Percentiles rank a stretch among this genome's conserved stretches.
Evolutionary conservation across 2,888 invertebrate genomes (phyloP).

Genomic region (Drosophila rubida): DNA sequence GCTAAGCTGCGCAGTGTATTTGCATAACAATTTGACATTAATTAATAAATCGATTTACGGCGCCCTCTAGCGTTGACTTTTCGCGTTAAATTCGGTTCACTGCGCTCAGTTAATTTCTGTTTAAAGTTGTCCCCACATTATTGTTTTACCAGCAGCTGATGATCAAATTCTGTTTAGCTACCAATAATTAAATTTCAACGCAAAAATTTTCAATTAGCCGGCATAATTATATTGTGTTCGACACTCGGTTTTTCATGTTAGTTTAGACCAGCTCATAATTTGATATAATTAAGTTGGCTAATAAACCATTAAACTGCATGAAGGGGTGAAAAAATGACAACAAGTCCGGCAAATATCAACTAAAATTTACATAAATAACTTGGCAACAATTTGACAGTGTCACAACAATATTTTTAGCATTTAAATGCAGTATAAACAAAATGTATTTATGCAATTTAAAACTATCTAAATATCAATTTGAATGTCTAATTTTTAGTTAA

Average conservation of each 20-base stretch:
- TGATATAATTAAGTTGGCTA: conserved; percentile 26
- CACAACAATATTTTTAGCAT: too few relatives aligned
- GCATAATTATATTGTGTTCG: conserved; percentile 54
- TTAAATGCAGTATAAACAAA: too few relatives aligned
- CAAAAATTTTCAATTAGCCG: conserved; percentile 64
- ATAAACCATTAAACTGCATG: conserved; percentile 12
- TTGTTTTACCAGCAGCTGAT: conserved; percentile 23
- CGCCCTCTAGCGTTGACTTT: conserved; percentile 53
- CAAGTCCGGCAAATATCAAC: background rate
- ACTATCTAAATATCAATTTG: background rate
- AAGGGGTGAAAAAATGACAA: background rate
- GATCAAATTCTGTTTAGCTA: conserved; percentile 27
- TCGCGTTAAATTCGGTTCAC: conserved; percentile 25
- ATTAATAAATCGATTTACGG: conserved; percentile 66
- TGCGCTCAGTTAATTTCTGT: conserved; percentile 49
- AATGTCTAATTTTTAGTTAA: background rate
- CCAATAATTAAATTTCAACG: conserved; percentile 61
- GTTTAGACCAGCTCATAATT: conserved; percentile 18
- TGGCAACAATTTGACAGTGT: background rate
- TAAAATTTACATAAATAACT: conserved; percentile 3
- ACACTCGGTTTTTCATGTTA: background rate
- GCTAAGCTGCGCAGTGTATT: conserved; percentile 55
- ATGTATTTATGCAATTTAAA: background rate
- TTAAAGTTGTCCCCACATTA: conserved; percentile 49
- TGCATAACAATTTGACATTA: conserved; percentile 65